Evolutionary conservation across 2,113 vertebrate species (phyloP).

Genomic region (Albula goreensis): DNA sequence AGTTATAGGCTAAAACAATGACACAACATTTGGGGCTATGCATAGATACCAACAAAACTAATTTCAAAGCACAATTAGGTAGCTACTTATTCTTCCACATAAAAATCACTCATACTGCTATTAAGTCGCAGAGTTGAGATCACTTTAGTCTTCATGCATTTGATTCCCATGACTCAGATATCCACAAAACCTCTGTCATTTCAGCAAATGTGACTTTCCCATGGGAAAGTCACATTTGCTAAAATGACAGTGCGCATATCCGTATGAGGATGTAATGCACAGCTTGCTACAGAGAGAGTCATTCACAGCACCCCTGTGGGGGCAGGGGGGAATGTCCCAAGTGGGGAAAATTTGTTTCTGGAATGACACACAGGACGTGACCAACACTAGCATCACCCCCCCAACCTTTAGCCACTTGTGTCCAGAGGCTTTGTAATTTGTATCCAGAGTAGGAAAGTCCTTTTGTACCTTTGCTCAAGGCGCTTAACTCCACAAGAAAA

Average conservation of each 20-base stretch:
- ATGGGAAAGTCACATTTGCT: constrained; percentile 16
- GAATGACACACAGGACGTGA: constrained; percentile 65
- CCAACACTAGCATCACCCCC: constrained; percentile 58
- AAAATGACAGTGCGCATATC: too few relatives aligned
- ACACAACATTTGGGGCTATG: neutral
- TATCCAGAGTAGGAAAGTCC: constrained; percentile 33
- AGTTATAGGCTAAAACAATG: neutral
- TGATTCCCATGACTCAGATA: neutral
- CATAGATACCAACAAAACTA: neutral
- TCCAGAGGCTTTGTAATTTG: constrained; percentile 30
- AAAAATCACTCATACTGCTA: neutral
- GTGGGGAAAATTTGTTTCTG: constrained; percentile 41
- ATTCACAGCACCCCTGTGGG: constrained; percentile 34
- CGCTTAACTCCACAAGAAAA: neutral
- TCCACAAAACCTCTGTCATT: neutral
- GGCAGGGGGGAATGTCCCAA: neutral
- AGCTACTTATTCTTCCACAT: neutral
- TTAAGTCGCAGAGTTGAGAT: neutral
- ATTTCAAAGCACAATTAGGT: neutral
- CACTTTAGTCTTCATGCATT: neutral
- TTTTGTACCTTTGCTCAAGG: neutral
- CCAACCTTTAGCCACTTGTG: constrained; percentile 48
- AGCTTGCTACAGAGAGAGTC: constrained; percentile 16
- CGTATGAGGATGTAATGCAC: constrained; percentile 22
- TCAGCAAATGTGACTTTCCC: constrained; percentile 9